These are phyloP conservation scores for Gopherus flavomarginatus DNA, from an alignment of 2,113 vertebrate species.

Conservation along the genomic window DNA sequence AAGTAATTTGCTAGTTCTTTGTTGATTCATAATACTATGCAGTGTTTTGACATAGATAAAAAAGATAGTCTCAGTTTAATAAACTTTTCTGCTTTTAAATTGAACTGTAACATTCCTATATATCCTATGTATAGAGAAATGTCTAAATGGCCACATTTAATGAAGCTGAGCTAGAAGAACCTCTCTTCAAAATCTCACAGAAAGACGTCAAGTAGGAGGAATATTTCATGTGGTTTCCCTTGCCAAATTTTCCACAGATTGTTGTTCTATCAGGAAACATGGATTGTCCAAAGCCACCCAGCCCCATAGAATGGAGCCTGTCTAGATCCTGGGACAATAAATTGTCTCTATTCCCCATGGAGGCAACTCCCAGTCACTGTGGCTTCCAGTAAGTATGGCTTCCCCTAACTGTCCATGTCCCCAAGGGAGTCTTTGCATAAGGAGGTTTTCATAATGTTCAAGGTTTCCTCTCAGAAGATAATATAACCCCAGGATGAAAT, in stretches of 20 bases:
- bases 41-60: neutral
- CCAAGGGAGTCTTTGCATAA: neutral
- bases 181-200: neutral
- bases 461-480: neutral
- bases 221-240: neutral
- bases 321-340: neutral
- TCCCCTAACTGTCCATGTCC: neutral
- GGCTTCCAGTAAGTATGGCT: accelerated
- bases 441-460: neutral
- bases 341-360: neutral
- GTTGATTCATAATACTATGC: neutral
- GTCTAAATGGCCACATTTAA: neutral
- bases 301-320: neutral
- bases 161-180: neutral
- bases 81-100: neutral
- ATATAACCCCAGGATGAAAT: neutral
- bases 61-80: neutral
- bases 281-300: neutral
- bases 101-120: neutral
- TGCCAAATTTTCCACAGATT: neutral
- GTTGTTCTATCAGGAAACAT: neutral
- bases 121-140: neutral
- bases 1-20: neutral
- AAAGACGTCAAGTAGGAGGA: accelerated
- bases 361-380: accelerated